phyloP scores from a whole-genome alignment of 37 sponge, comb jelly and placozoan genomes.

The Aplysina aerophoba region DNA sequence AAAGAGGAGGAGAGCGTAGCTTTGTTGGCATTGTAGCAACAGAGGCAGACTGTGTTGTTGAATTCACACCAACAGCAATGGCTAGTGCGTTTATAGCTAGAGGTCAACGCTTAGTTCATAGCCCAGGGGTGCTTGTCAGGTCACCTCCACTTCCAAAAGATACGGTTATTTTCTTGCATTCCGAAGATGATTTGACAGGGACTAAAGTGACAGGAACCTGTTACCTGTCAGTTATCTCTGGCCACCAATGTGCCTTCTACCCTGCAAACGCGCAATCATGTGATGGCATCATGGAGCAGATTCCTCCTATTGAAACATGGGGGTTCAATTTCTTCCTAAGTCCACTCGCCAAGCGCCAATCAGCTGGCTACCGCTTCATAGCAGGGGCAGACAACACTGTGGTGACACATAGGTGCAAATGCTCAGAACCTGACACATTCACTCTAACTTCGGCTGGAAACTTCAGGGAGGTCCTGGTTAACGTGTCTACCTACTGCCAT shows the following conservation, averaged over 20 bases:
- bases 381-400: conserved; percentile 38
- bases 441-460: too few species aligned
- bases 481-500: background rate
- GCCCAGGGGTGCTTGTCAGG: background rate
- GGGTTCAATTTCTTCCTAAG: conserved; percentile 48
- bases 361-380: conserved; percentile 40
- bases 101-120: background rate
- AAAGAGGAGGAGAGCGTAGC: background rate
- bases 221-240: conserved; percentile 45
- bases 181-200: conserved; percentile 42
- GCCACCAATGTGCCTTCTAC: conserved; percentile 35
- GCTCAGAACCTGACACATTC: background rate
- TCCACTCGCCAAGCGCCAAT: conserved; percentile 30
- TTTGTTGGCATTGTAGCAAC: conserved; percentile 38
- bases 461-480: background rate
- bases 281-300: conserved; percentile 60
- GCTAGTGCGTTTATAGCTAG: background rate
- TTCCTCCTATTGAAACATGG: conserved; percentile 68
- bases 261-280: conserved; percentile 31
- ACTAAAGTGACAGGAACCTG: conserved; percentile 32
- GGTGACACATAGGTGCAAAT: conserved; percentile 33
- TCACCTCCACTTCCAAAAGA: conserved; percentile 19
- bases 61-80: conserved; percentile 17
- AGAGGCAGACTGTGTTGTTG: conserved; percentile 55
- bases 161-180: conserved; percentile 4